Evolutionary conservation across 2,797 vertebrate species (phyloP), one percentile per base, ranked within the genome.

Genomic region (Notolepis coatsorum): DNA sequence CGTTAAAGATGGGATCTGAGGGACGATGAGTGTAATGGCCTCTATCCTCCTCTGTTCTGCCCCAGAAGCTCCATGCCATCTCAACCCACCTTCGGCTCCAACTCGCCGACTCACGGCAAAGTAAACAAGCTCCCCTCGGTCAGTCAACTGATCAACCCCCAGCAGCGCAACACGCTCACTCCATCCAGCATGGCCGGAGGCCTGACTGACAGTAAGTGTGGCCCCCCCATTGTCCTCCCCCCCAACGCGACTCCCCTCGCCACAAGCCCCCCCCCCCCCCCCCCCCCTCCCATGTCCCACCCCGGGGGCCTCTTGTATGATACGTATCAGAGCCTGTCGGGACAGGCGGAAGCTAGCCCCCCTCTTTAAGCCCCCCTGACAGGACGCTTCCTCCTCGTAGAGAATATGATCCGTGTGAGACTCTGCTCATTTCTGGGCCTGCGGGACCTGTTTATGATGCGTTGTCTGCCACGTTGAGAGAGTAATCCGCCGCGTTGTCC

Each of bases 121-220:
- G 93, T 98, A 91, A 99, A 99, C 94, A 99, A 99, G 87, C 92
- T 99, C 66, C 98, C 98, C 17, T 99, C 98, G 0, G 97, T 99
- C 92, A 99, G 97, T 87, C 98, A 99, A 88, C 95, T 99, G 39
- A 99, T 99, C 85, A 99, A 98, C 90, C 97, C 96, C 12, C 98
- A 99, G 85, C 97, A 99, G 90, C 95, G 97, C 75, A 99, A 96
- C 53, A 91, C 94, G 9, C 94, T 99, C 84, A 98, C 97, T 53
- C 98, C 96, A 1, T 97, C 96, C 77, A 86, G 93, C 86, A 96
- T 99, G 87, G 87, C 94, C 0, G 95, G 95, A 70, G 94, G 95
- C 86, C 95, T 99, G 88, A 92, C 93, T 72, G 98, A 97, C 94
- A 95, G 97, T 99, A 96, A 98, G 96, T 87, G 68, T 65, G 52